Conservation (phyloP, 92 coral and sea anemone genomes). For the Parazoanthus darwini region DNA sequence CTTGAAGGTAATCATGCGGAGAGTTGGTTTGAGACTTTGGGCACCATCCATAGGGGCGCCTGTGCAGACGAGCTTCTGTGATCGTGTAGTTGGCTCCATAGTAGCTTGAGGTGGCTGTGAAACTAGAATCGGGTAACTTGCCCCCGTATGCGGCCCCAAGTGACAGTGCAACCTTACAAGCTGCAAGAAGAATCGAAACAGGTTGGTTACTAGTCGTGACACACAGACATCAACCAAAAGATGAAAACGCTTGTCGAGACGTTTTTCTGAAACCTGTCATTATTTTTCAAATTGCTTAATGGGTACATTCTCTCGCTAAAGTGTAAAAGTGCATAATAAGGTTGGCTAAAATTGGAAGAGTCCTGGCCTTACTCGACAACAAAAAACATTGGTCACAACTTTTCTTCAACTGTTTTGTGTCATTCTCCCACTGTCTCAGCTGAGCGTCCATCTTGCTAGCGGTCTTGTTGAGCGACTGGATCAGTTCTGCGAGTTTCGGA, state of each 20-base stretch:
- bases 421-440: background rate
- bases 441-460: background rate
- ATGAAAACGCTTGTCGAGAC: no score
- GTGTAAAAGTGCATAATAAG: no score
- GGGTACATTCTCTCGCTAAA: no score
- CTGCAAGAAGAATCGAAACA: no score
- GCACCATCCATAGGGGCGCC: background rate
- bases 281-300: no score
- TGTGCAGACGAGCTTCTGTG: background rate
- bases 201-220: background rate
- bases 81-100: background rate
- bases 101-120: background rate
- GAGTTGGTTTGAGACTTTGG: background rate
- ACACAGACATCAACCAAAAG: background rate
- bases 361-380: background rate
- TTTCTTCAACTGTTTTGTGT: background rate
- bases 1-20: background rate
- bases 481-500: background rate
- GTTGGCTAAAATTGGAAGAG: no score
- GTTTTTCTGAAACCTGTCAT: no score
- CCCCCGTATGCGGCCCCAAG: constrained; percentile 1
- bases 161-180: background rate
- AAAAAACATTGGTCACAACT: background rate
- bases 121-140: background rate
- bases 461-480: background rate